These are phyloP conservation scores for Drosophila punjabiensis DNA, from an alignment of 1,140 invertebrate species.

Conservation along the genomic window DNA sequence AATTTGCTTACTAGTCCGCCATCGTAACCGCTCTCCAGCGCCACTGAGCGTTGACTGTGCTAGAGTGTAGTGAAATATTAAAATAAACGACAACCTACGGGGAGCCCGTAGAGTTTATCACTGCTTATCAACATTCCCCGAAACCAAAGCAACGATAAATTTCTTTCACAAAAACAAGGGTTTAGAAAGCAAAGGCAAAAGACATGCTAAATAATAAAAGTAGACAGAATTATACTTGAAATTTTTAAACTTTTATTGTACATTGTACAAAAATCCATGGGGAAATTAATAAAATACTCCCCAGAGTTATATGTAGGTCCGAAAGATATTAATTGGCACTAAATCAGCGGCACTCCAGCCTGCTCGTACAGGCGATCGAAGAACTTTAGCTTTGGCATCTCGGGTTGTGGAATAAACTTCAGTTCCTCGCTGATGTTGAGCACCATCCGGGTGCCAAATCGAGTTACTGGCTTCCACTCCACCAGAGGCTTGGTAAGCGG, in stretches of 20 bases:
- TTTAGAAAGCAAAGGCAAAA: neutral
- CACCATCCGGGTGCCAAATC: slow-evolving; percentile 65
- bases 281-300: neutral
- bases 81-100: neutral
- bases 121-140: neutral
- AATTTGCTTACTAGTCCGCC: slow-evolving; percentile 4
- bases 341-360: slow-evolving; percentile 48
- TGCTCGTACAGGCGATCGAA: slow-evolving; percentile 53
- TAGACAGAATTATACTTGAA: neutral
- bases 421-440: slow-evolving; percentile 85
- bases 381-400: slow-evolving; percentile 72
- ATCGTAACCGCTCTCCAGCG: neutral
- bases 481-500: slow-evolving; percentile 38
- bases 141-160: neutral
- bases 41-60: neutral
- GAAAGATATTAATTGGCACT: neutral
- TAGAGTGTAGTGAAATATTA: too few species aligned
- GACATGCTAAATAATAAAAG: neutral
- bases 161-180: neutral
- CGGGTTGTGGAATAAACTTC: slow-evolving; percentile 79
- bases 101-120: too few species aligned
- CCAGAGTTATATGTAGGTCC: neutral
- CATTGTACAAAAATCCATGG: neutral
- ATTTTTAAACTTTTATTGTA: neutral
- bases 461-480: slow-evolving; percentile 79